phyloP scores from a whole-genome alignment of 2,888 invertebrate genomes.

The Nymphalis c-album region DNA sequence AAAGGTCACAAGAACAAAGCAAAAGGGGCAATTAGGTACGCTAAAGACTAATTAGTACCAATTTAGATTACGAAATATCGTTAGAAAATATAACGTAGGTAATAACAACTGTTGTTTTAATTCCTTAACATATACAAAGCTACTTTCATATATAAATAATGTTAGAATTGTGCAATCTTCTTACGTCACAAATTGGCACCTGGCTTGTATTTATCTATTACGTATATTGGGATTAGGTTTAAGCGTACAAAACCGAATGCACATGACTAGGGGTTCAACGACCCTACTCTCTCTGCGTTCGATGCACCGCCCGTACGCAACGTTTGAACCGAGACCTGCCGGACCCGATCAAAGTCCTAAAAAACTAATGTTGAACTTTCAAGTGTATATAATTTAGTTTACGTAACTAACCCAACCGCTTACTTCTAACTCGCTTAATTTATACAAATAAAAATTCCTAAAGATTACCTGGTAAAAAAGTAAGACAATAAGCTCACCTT shows the following conservation, averaged over 20 bases:
- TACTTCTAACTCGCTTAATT: no score
- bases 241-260: slow-evolving; percentile 66
- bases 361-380: slow-evolving; percentile 42
- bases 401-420: no score
- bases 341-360: slow-evolving; percentile 43
- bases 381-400: slow-evolving; percentile 20
- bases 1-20: slow-evolving; percentile 13
- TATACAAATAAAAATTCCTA: no score
- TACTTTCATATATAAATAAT: slow-evolving; percentile 10
- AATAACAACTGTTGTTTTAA: slow-evolving; percentile 4
- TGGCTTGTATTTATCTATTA: slow-evolving; percentile 41
- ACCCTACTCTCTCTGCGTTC: slow-evolving; percentile 79
- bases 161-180: slow-evolving; percentile 17
- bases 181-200: slow-evolving; percentile 38
- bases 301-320: slow-evolving; percentile 69
- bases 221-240: slow-evolving; percentile 48
- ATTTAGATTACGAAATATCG: slow-evolving; percentile 14
- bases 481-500: no score
- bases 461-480: no score
- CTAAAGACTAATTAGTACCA: slow-evolving; percentile 22
- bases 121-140: background rate
- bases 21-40: slow-evolving; percentile 15
- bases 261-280: slow-evolving; percentile 71
- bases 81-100: slow-evolving; percentile 8
- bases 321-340: slow-evolving; percentile 45